Percentiles rank a stretch among this genome's conserved stretches.
Evolutionary conservation across 1,140 invertebrate genomes (phyloP).

Genomic region (Tyrophagus putrescentiae): DNA sequence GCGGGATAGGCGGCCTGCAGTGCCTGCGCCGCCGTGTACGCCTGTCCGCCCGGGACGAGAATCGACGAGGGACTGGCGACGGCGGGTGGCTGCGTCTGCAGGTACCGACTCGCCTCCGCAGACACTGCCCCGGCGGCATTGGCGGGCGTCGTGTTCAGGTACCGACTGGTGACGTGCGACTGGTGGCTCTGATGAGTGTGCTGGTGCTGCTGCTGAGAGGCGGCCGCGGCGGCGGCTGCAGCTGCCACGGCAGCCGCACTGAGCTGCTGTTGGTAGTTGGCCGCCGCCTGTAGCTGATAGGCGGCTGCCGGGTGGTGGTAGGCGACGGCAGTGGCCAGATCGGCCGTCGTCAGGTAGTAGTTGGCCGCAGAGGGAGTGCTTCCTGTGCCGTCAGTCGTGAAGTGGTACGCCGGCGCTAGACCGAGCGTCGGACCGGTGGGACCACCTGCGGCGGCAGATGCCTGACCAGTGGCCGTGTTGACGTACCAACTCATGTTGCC

Average conservation of each 20-base stretch:
- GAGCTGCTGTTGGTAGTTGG: neutral
- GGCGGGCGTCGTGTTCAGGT: neutral
- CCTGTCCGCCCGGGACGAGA: conserved; percentile 2
- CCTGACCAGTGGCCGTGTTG: conserved; percentile 6
- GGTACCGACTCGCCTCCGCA: conserved; percentile 9
- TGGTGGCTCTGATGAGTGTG: neutral
- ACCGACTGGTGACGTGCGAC: conserved; percentile 4
- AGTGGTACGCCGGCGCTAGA: neutral
- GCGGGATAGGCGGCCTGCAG: conserved; percentile 17
- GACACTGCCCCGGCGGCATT: neutral
- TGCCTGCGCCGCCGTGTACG: neutral
- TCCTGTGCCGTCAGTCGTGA: neutral
- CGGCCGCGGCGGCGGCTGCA: conserved; percentile 6
- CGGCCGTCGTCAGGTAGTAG: conserved; percentile 5
- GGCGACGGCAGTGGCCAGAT: neutral
- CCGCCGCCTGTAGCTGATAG: neutral
- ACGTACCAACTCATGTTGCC: too few species aligned
- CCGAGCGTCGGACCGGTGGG: neutral
- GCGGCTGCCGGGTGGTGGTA: neutral
- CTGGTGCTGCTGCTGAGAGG: neutral
- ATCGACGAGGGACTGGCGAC: neutral
- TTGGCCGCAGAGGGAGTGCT: neutral
- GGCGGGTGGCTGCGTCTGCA: neutral
- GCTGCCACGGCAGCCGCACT: neutral
- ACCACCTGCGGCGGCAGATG: neutral